Base-by-base conservation (phyloP, 2,888 invertebrate species). In the Agrotis ipsilon region DNA sequence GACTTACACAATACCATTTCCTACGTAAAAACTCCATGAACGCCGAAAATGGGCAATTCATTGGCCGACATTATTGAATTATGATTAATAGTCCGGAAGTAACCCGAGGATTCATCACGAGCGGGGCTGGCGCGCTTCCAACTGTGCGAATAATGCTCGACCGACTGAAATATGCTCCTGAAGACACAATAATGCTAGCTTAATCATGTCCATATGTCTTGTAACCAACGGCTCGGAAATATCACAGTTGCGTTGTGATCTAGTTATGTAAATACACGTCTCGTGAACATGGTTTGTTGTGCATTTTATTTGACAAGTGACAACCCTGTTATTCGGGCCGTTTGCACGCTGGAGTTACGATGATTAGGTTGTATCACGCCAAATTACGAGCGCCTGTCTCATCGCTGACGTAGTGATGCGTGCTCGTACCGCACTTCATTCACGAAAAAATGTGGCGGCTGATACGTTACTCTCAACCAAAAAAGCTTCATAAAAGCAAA, bases 61-160 rank as follows among this genome's bases (percentile, higher is more conserved):
- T 86, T 79, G 85, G 83, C 82, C 80, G 77, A 78, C 87, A 87
- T 89, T 88, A 91, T 90, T 90, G 90, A 91, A 91, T 90, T 90
- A 92, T 92, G 90, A 92, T 91, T 90, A 91, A 92, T 91, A 87
- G 87, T 74, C 76, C 80, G 86, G 87, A 90, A 89, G 85, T 86
- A 88, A 88, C 83, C 80, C 75, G 68, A 76, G 83, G 81, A 88
- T 87, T 85, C 87, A 88, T 88, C 88, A 88, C 76, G 69, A 62
- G 27, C 66, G 65, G 49, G 57, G 61, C 81, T 88, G 88, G 88
- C 88, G 48, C 62, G 65, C 58, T 77, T 83, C 88, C 88, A 88
- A 78, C 75, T 69, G 68, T 69, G 68, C 67, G 78, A 80, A 80
- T 85, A 87, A 80, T 76, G 73, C 74, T 77, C 82, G 71, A 64